These are phyloP conservation scores for Plebejus argus DNA, from an alignment of 2,888 invertebrate genomes.

Conservation along the genomic window DNA sequence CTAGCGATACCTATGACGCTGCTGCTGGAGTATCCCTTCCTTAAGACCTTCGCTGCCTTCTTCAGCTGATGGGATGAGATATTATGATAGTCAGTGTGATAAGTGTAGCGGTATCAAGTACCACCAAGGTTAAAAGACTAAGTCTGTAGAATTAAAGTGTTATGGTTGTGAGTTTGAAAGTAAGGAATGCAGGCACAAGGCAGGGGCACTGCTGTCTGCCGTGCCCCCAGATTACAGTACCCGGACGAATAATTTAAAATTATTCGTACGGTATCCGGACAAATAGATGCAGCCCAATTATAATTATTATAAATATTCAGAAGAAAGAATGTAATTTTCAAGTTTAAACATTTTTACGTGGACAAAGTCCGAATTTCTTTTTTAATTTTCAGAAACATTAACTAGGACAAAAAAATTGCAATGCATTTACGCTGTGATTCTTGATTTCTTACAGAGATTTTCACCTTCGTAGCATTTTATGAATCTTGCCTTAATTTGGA, in stretches of 20 bases:
- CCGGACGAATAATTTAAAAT: too few species aligned
- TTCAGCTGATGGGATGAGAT: constrained; percentile 34
- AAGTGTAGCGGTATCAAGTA: not conserved
- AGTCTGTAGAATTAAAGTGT: not conserved
- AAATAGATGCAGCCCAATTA: too few species aligned
- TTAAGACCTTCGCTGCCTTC: constrained; percentile 44
- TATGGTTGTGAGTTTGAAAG: not conserved
- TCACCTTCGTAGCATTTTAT: not conserved
- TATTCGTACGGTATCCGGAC: too few species aligned
- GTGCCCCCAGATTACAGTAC: too few species aligned
- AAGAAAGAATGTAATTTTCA: too few species aligned
- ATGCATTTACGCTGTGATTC: not conserved
- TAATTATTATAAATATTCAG: not conserved
- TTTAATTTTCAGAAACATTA: not conserved
- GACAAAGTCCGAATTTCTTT: not conserved
- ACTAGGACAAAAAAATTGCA: not conserved
- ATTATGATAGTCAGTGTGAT: not conserved
- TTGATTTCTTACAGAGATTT: not conserved
- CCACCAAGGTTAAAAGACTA: not conserved
- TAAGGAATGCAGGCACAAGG: too few species aligned
- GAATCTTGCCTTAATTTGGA: not conserved
- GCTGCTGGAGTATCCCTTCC: constrained; percentile 52
- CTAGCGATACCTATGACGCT: constrained; percentile 50
- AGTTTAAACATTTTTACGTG: not conserved
- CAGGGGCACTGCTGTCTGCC: too few species aligned